Percentiles rank a stretch among this genome's conserved stretches.
Conservation (phyloP, 2,113 vertebrate genomes). For the Semnornis frantzii region DNA sequence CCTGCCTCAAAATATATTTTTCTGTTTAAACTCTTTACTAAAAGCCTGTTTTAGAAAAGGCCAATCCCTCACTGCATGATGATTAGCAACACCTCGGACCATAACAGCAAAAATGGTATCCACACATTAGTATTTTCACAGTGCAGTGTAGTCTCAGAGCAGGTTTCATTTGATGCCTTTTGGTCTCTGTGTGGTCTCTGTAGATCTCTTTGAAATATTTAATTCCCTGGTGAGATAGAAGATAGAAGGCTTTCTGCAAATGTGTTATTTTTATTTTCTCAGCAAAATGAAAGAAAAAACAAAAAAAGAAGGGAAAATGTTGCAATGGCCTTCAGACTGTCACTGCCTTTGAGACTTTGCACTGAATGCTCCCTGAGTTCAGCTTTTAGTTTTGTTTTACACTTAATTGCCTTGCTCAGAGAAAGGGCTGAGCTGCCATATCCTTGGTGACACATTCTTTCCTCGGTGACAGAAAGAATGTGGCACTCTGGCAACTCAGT, state of each 20-base stretch:
- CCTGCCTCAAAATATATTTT: not conserved
- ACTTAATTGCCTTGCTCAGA: not conserved
- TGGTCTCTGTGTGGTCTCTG: not conserved
- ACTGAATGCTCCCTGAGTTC: not conserved
- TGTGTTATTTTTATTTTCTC: not conserved
- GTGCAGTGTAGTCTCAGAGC: not conserved
- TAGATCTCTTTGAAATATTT: not conserved
- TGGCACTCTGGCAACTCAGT: not conserved
- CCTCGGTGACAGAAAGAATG: not conserved
- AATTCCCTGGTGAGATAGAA: not conserved
- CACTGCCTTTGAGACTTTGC: not conserved
- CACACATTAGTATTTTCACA: not conserved
- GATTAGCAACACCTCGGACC: not conserved
- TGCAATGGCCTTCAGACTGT: not conserved
- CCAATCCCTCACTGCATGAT: not conserved
- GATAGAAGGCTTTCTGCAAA: not conserved
- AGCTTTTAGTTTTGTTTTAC: constrained; percentile 51
- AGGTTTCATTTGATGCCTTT: not conserved
- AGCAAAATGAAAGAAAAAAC: not conserved
- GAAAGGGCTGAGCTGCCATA: not conserved
- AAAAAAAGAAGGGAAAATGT: not conserved
- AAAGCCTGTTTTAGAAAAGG: not conserved
- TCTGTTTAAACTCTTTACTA: not conserved
- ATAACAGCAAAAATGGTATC: not conserved
- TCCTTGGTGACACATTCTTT: constrained; percentile 42